Base-by-base conservation (phyloP, 1,140 invertebrate species). In the Drosophila mojavensis region DNA sequence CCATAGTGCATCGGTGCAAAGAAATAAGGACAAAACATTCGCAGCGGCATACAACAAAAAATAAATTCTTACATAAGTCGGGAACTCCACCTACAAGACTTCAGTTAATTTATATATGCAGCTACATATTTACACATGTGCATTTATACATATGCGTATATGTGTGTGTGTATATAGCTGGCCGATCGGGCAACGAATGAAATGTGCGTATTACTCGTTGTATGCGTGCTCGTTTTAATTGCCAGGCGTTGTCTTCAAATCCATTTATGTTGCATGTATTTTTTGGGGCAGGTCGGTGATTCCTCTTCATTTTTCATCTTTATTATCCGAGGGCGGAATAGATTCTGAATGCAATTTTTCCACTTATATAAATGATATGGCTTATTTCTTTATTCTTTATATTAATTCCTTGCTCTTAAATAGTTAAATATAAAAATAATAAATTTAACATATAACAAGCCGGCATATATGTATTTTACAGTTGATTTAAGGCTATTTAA, bases 21-120 rank as follows among this genome's bases (percentile, higher is more conserved):
- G n/a, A 48, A 5, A 70, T 43, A 73, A 56, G 70, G 45, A 63
- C 10, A 62, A 79, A 66, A 63, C 47, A 50, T 2, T 53, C 26
- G 48, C 30, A 41, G 54, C 48, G 2, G 3, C 30, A 36, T 39
- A 58, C 56, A 79, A 71, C 64, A 86, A 88, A 65, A 86, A 80
- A 88, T 53, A 53, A 69, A 89, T 43, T 79, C 63, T 88, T 88
- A 89, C 83, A 88, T 89, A 88, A 88, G 84, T 83, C 70, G 66
- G 73, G 71, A 71, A 77, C 83, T 88, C 83, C 83, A 88, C 83
- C 83, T 82, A 89, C 83, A 56, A 43, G 58, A 58, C 48, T 74
- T 63, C 59, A 55, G 61, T 56, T 54, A 69, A 67, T 62, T 66
- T 63, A 62, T 83, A 67, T 71, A 36, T 60, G 30, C 17, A 48